Evolutionary conservation across 2,888 invertebrate species (phyloP).

Genomic region (Pogonocherus hispidulus): DNA sequence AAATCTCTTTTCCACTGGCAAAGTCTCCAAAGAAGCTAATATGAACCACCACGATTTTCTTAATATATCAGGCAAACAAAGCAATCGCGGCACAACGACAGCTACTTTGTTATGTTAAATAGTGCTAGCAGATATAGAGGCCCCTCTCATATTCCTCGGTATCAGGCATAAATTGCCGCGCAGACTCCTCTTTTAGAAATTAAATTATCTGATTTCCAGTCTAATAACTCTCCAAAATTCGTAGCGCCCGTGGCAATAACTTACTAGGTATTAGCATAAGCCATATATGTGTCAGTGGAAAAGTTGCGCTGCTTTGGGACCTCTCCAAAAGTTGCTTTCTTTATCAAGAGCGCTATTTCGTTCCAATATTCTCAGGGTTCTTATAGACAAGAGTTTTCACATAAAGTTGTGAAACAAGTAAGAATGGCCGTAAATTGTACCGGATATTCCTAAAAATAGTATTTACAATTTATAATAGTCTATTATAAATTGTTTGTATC

Average conservation of each 20-base stretch:
- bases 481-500: no score
- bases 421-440: no score
- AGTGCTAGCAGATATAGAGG: not conserved
- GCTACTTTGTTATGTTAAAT: not conserved
- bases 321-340: constrained; percentile 70
- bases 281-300: constrained; percentile 76
- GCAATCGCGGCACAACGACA: constrained; percentile 1
- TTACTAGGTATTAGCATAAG: constrained; percentile 72
- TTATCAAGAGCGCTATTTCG: constrained; percentile 78
- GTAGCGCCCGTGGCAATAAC: constrained; percentile 25
- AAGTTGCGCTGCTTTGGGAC: constrained; percentile 66
- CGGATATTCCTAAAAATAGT: no score
- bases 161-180: constrained; percentile 6
- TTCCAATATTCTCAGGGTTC: no score
- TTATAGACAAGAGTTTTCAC: no score
- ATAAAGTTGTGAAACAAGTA: no score
- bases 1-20: no score
- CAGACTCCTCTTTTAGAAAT: not conserved
- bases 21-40: no score
- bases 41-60: not conserved
- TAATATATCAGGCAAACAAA: constrained; percentile 13
- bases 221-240: constrained; percentile 18
- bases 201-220: constrained; percentile 14
- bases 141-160: not conserved
- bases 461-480: no score